phyloP scores from a whole-genome alignment of 2,888 invertebrate genomes.

The Terebella lapidaria region DNA sequence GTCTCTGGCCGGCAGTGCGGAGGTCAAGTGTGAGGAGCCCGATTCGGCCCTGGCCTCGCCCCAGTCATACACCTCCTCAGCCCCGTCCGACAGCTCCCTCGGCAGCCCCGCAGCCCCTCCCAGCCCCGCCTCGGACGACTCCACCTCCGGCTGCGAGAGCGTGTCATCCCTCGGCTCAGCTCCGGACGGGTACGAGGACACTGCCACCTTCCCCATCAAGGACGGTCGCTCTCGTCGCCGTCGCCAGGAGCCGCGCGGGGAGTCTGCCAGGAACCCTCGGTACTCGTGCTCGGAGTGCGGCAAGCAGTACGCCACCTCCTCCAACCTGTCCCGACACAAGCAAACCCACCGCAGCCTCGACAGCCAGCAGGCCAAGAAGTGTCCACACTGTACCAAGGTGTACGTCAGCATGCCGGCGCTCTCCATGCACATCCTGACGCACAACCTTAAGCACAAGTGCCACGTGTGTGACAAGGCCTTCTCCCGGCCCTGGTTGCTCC shows the following conservation, averaged over 20 bases:
- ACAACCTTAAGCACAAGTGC: conserved; percentile 88
- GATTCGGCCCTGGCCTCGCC: not conserved
- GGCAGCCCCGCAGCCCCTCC: not conserved
- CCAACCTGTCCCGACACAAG: conserved; percentile 82
- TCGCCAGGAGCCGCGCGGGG: conserved; percentile 4
- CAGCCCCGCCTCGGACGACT: not conserved
- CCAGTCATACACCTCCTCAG: not conserved
- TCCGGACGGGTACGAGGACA: conserved; percentile 25
- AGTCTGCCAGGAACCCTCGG: conserved; percentile 16
- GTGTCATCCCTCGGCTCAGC: not conserved
- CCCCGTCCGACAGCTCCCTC: not conserved
- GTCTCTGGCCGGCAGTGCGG: not conserved
- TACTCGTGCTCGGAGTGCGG: conserved; percentile 85
- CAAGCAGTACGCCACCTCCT: conserved; percentile 85
- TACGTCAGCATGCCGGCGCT: conserved; percentile 98
- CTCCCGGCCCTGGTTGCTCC: conserved; percentile 87
- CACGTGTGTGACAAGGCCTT: conserved; percentile 90
- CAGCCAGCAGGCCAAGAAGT: conserved; percentile 88
- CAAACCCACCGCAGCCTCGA: conserved; percentile 90
- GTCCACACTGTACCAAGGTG: conserved; percentile 89
- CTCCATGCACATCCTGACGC: conserved; percentile 89
- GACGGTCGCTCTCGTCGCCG: conserved; percentile 60
- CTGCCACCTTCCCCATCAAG: conserved; percentile 59
- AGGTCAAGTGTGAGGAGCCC: not conserved
- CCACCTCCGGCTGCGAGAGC: not conserved